Percentiles rank a stretch among this genome's conserved stretches.
These are phyloP conservation scores for Macquaria ambigua DNA, from an alignment of 2,113 vertebrate genomes.

Conservation along the genomic window DNA sequence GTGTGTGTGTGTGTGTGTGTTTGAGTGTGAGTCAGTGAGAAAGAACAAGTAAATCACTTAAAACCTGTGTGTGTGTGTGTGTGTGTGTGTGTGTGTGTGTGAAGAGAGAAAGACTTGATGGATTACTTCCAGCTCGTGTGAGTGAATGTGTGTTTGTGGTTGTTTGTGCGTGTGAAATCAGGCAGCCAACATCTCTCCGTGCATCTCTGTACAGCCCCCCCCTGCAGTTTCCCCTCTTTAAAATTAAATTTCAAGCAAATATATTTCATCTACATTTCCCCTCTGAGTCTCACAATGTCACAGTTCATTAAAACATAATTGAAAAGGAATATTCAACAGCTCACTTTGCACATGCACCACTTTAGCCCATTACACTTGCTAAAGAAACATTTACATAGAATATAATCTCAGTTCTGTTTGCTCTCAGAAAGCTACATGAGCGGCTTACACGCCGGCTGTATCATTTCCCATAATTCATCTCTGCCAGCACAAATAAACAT, in stretches of 20 bases:
- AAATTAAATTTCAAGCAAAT: slow-evolving; percentile 59
- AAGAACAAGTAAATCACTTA: slow-evolving; percentile 23
- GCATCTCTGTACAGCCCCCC: slow-evolving; percentile 10
- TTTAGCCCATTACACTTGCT: slow-evolving; percentile 60
- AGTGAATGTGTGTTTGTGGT: slow-evolving; percentile 7
- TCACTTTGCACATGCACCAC: slow-evolving; percentile 57
- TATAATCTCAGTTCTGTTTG: slow-evolving; percentile 33
- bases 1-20: slow-evolving; percentile 23
- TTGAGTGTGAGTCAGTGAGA: slow-evolving; percentile 4
- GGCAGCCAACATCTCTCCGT: background rate
- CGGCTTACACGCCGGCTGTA: slow-evolving; percentile 14
- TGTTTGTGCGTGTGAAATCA: slow-evolving; percentile 6
- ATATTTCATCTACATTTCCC: slow-evolving; percentile 64
- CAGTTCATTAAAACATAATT: slow-evolving; percentile 78
- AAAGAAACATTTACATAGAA: slow-evolving; percentile 64
- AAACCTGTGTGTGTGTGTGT: background rate
- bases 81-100: background rate
- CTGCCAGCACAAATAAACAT: slow-evolving; percentile 54
- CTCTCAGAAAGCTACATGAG: slow-evolving; percentile 32
- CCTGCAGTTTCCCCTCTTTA: slow-evolving; percentile 31
- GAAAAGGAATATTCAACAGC: slow-evolving; percentile 68
- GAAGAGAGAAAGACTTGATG: slow-evolving; percentile 5
- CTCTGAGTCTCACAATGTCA: slow-evolving; percentile 60
- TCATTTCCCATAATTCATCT: slow-evolving; percentile 54
- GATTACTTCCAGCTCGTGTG: slow-evolving; percentile 28